Conservation (phyloP, 2,888 invertebrate species). For the Acrobasis consociella region DNA sequence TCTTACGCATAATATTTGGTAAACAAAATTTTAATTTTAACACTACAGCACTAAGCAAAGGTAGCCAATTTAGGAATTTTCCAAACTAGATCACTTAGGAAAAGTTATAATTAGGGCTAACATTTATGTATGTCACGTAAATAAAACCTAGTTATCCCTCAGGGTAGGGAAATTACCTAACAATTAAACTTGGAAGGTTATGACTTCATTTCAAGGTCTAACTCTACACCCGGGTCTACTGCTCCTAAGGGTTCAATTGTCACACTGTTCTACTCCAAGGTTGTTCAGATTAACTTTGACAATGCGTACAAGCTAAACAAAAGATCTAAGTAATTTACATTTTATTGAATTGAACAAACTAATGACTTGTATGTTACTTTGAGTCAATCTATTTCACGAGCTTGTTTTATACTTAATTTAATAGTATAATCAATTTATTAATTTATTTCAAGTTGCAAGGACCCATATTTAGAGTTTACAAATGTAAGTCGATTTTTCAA, state of each 20-base stretch:
- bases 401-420: no score
- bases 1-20: no score
- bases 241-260: neutral
- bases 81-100: neutral
- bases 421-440: no score
- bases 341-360: no score
- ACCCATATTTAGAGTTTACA: no score
- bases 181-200: conserved; percentile 4
- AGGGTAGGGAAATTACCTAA: neutral
- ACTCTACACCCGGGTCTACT: neutral
- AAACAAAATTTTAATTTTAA: no score
- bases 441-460: no score
- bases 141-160: neutral
- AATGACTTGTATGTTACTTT: no score
- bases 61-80: neutral
- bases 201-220: neutral
- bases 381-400: no score
- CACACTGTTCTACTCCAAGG: neutral
- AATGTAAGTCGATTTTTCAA: no score
- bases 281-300: neutral
- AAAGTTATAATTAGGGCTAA: neutral
- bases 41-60: no score
- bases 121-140: neutral
- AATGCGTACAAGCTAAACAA: neutral
- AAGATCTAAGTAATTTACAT: no score